Base-by-base conservation (phyloP, 2,888 invertebrate species). In the Diabrotica balteata region DNA sequence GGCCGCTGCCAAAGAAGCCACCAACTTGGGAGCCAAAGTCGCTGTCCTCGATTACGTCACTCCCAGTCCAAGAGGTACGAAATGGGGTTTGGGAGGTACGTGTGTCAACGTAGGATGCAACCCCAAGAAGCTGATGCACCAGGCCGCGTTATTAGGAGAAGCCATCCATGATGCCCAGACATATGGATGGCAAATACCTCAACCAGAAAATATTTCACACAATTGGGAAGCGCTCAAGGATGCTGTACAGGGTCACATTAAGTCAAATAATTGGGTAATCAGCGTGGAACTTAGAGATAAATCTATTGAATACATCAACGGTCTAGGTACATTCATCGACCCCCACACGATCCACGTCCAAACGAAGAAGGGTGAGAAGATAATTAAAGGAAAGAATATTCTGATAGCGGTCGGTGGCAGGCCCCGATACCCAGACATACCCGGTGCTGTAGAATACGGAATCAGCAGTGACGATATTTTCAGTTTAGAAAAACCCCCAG, bases 51-150 rank as follows among this genome's bases (percentile, higher is more conserved):
- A 96, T 85, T 96, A 86, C 82, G 96, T 96, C 3, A 90, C 89
- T 42, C 96, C 96, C 0, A 91, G 95, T 4, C 94, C 95, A 0
- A 85, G 87, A 74, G 97, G 97, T 67, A 92, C 95, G 8, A 93
- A 94, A 82, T 97, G 97, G 97, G 97, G 97, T 55, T 87, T 98
- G 4, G 98, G 98, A 54, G 98, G 98, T 47, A 98, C 98, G 0
- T 98, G 98, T 83, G 97, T 97, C 45, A 97, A 97, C 86, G 98
- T 98, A 7, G 98, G 98, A 47, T 98, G 97, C 82, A 98, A 98
- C 83, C 98, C 98, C 7, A 98, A 98, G 84, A 98, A 98, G 83
- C 86, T 98, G 69, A 97, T 98, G 96, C 98, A 98, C 82, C 95
- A 96, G 82, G 97, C 97, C 54, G 93, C 97, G 0, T 83, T 97